Percentiles rank a stretch among this genome's conserved stretches.
These are phyloP conservation scores for Eledona agricola DNA, from an alignment of 2,888 invertebrate species.

Conservation along the genomic window DNA sequence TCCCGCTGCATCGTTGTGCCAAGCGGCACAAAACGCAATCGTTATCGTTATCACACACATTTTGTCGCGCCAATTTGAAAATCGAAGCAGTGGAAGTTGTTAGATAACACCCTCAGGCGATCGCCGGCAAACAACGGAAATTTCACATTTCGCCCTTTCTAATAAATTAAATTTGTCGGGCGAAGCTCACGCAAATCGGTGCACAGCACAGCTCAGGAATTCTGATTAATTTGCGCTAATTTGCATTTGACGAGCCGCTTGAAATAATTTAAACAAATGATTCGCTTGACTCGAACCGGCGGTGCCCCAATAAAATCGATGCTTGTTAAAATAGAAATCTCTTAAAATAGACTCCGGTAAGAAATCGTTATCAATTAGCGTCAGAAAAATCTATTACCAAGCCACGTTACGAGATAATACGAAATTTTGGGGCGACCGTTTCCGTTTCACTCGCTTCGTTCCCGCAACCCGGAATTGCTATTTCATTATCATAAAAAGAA, in stretches of 20 bases:
- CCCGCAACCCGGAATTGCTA: too few species aligned
- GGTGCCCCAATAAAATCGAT: slow-evolving; percentile 24
- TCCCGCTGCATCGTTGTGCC: slow-evolving; percentile 4
- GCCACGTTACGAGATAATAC: slow-evolving; percentile 5
- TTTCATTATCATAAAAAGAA: too few species aligned
- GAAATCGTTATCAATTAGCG: slow-evolving; percentile 25
- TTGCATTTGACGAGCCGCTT: too few species aligned
- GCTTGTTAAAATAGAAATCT: slow-evolving; percentile 7
- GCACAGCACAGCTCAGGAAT: slow-evolving; percentile 6
- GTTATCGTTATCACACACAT: too few species aligned
- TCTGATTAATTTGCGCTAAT: too few species aligned
- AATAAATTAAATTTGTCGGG: slow-evolving; percentile 27
- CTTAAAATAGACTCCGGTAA: slow-evolving; percentile 18
- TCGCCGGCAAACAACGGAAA: slow-evolving; percentile 27
- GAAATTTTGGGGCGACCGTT: too few species aligned
- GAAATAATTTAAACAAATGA: too few species aligned
- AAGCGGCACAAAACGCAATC: too few species aligned
- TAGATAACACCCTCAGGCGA: slow-evolving; percentile 27
- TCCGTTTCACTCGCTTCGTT: too few species aligned
- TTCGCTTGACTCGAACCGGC: too few species aligned
- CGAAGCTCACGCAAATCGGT: slow-evolving; percentile 19
- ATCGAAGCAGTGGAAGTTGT: too few species aligned
- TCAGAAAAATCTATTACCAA: slow-evolving; percentile 8
- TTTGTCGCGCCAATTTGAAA: too few species aligned
- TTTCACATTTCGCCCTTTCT: slow-evolving; percentile 24